Conservation (phyloP, 2,888 invertebrate species). For the Boloria selene region DNA sequence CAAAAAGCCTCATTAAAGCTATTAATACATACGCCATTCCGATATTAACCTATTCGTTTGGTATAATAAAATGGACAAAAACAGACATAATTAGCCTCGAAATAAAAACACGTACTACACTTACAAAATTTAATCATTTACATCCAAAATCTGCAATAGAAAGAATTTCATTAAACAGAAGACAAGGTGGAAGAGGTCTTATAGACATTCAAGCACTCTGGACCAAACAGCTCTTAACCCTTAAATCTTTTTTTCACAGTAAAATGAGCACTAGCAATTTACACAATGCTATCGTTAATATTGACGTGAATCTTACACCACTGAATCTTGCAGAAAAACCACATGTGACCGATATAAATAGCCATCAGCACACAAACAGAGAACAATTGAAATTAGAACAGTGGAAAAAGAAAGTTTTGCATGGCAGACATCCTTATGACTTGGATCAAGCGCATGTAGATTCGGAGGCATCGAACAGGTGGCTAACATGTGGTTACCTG, state of each 20-base stretch:
- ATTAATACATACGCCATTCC: slow-evolving; percentile 24
- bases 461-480: neutral
- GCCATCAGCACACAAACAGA: neutral
- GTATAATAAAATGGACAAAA: slow-evolving; percentile 23
- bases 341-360: no score
- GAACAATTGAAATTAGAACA: neutral
- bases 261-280: no score
- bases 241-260: no score
- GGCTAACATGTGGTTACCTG: neutral
- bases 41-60: slow-evolving; percentile 24
- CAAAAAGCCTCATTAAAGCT: no score
- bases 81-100: slow-evolving; percentile 14
- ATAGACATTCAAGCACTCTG: neutral
- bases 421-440: neutral
- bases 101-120: slow-evolving; percentile 7
- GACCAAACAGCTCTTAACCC: no score
- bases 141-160: slow-evolving; percentile 12
- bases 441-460: neutral
- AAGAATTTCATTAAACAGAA: slow-evolving; percentile 3
- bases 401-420: neutral
- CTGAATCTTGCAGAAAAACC: no score
- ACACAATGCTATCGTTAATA: no score
- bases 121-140: slow-evolving; percentile 10
- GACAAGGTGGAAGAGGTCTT: slow-evolving; percentile 5
- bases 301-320: no score